A percentile compares a stretch with the other conserved stretches of the same genome.
Conservation (phyloP, 1,140 invertebrate species). For the Aphidius ervi region DNA sequence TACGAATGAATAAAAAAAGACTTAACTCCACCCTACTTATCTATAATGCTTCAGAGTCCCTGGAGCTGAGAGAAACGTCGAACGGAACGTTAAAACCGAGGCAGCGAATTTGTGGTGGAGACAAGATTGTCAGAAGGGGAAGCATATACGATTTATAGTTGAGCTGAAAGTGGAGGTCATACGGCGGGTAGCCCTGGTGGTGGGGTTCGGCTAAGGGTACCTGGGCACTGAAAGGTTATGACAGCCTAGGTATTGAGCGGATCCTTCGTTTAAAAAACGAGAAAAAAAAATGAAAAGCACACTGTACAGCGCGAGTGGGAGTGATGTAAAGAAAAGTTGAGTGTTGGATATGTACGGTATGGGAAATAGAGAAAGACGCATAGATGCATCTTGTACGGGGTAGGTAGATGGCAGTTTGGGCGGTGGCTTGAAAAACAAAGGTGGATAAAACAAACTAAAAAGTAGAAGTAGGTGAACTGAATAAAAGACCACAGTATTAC, state of each 20-base stretch:
- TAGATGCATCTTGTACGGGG: too few relatives aligned
- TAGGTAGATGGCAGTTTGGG: too few relatives aligned
- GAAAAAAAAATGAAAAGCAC: slow-evolving; percentile 33
- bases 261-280: slow-evolving; percentile 49
- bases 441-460: too few relatives aligned
- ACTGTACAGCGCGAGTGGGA: slow-evolving; percentile 2
- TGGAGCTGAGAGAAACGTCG: too few relatives aligned
- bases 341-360: slow-evolving; percentile 1
- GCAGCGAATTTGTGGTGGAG: slow-evolving; percentile 25
- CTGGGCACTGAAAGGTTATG: slow-evolving; percentile 48
- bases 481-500: too few relatives aligned
- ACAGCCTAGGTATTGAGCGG: slow-evolving; percentile 54
- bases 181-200: slow-evolving; percentile 22
- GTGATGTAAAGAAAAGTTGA: too few relatives aligned
- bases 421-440: too few relatives aligned
- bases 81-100: slow-evolving; percentile 50
- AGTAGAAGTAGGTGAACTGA: too few relatives aligned
- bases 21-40: too few relatives aligned
- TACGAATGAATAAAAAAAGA: too few relatives aligned
- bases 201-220: slow-evolving; percentile 29
- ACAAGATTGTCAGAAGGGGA: slow-evolving; percentile 8
- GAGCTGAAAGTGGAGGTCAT: slow-evolving; percentile 21
- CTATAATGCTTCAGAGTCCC: too few relatives aligned
- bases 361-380: slow-evolving; percentile 12
- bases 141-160: slow-evolving; percentile 17